Evolutionary conservation across 2,888 invertebrate genomes (phyloP).

Genomic region (Drosophila atroscutellata): DNA sequence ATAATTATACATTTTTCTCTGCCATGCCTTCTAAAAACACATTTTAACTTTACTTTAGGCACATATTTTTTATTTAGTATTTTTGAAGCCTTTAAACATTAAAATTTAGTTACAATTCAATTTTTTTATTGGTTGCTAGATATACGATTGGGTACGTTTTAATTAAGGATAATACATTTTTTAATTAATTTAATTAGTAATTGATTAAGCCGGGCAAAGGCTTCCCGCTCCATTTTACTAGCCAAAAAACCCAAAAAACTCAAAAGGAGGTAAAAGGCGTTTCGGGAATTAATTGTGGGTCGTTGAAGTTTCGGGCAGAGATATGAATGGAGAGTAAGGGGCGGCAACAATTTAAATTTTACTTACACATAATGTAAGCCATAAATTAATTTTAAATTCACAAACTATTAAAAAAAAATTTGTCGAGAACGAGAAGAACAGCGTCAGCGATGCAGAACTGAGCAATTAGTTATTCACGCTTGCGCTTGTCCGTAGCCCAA

Average conservation of each 20-base stretch:
- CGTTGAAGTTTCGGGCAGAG: constrained; percentile 59
- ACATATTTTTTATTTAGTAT: constrained; percentile 25
- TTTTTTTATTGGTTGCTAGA: constrained; percentile 15
- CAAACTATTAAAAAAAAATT: constrained; percentile 79
- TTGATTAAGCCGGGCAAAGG: constrained; percentile 57
- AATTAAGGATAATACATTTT: constrained; percentile 46
- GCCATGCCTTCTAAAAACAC: background rate
- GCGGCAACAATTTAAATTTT: constrained; percentile 74
- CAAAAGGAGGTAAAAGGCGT: constrained; percentile 35
- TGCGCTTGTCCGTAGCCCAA: constrained; percentile 60
- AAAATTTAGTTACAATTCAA: constrained; percentile 28
- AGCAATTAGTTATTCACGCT: constrained; percentile 84
- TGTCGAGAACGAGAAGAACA: constrained; percentile 3
- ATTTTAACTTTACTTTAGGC: background rate
- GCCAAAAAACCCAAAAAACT: constrained; percentile 54
- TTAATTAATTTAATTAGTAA: constrained; percentile 56
- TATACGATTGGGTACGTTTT: background rate
- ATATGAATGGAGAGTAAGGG: background rate
- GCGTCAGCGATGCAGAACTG: constrained; percentile 51
- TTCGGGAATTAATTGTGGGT: constrained; percentile 70
- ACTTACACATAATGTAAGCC: constrained; percentile 80
- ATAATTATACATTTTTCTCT: background rate
- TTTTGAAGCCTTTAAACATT: constrained; percentile 15
- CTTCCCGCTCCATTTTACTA: constrained; percentile 16
- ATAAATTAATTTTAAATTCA: constrained; percentile 82